phyloP scores from a whole-genome alignment of 2,888 invertebrate genomes.

The Scaptomyza polygonia region DNA sequence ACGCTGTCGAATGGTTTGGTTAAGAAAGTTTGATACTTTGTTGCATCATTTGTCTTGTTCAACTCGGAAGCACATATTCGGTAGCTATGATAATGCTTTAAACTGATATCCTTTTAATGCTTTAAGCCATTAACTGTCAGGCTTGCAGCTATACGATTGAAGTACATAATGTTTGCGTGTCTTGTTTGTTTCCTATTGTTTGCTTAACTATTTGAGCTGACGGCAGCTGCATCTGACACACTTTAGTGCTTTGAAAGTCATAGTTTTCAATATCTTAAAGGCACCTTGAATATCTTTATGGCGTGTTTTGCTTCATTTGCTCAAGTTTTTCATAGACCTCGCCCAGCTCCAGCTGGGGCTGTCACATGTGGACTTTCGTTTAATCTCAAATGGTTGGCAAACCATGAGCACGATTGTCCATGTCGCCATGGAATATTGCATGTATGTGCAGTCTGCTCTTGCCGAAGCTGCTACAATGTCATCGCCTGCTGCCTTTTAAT shows the following conservation, averaged over 20 bases:
- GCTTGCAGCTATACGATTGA: conserved; percentile 6
- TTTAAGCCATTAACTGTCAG: conserved; percentile 26
- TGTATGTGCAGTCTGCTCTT: conserved; percentile 4
- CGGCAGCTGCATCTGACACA: conserved; percentile 16
- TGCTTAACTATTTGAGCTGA: background rate
- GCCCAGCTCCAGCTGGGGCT: conserved; percentile 5
- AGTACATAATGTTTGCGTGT: background rate
- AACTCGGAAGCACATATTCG: background rate
- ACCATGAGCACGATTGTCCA: conserved; percentile 12
- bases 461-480: conserved; percentile 35
- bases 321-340: conserved; percentile 26
- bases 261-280: conserved; percentile 1
- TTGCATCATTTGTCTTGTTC: background rate
- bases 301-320: conserved; percentile 35
- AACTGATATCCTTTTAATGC: conserved; percentile 24
- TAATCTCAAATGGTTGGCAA: conserved; percentile 7
- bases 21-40: background rate
- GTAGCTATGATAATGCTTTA: background rate
- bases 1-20: background rate
- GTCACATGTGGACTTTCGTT: background rate
- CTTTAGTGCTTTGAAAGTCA: conserved; percentile 4
- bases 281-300: conserved; percentile 11
- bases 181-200: background rate
- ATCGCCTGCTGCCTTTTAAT: conserved; percentile 49
- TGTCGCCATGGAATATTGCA: conserved; percentile 23